These are phyloP conservation scores for Thaumetopoea pityocampa DNA, from an alignment of 1,140 invertebrate genomes.

Conservation along the genomic window DNA sequence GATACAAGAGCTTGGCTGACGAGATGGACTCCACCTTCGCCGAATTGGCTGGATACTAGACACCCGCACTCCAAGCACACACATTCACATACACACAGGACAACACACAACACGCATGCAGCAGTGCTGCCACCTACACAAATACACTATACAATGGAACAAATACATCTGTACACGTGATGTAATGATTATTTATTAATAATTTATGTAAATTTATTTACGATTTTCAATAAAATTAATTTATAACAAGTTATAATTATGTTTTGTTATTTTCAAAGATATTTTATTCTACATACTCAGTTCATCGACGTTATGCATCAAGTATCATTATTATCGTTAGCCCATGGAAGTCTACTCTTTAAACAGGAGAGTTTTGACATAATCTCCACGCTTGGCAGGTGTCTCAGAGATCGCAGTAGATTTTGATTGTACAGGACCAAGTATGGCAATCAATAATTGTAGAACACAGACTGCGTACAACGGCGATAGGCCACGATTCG, in stretches of 20 bases:
- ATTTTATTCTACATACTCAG: too few species aligned
- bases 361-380: too few species aligned
- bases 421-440: too few species aligned
- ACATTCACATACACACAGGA: conserved; percentile 32
- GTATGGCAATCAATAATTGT: too few species aligned
- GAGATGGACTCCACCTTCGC: conserved; percentile 98
- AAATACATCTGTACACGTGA: conserved; percentile 52
- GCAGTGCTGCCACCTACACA: conserved; percentile 29
- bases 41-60: conserved; percentile 92
- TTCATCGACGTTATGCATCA: too few species aligned
- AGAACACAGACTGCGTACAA: too few species aligned
- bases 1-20: conserved; percentile 96
- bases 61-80: conserved; percentile 40
- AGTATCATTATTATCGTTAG: too few species aligned
- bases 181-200: conserved; percentile 72
- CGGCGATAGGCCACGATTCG: too few species aligned
- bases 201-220: conserved; percentile 76
- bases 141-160: conserved; percentile 28
- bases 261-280: conserved; percentile 15
- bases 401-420: too few species aligned
- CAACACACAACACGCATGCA: conserved; percentile 33
- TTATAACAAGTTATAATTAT: conserved; percentile 51
- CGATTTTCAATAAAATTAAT: conserved; percentile 75
- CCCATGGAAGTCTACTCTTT: too few species aligned
- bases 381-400: too few species aligned